phyloP scores from a whole-genome alignment of 1,140 invertebrate genomes.

The Phenacoccus solenopsis region DNA sequence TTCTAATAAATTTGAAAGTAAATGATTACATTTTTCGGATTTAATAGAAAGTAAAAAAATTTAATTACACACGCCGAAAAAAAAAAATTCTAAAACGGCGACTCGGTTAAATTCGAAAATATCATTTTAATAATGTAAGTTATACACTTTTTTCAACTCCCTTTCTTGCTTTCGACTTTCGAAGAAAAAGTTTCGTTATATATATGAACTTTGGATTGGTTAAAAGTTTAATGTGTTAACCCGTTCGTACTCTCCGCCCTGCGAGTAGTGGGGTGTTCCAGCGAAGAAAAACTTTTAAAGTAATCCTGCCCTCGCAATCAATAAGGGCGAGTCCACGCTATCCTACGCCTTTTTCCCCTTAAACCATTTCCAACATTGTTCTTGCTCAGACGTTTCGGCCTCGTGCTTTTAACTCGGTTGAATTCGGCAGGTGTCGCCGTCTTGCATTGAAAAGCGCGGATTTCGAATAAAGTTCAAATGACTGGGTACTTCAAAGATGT shows the following conservation, averaged over 20 bases:
- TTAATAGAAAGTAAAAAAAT: too few relatives aligned
- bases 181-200: neutral
- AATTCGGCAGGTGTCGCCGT: slow-evolving; percentile 22
- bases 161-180: neutral
- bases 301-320: slow-evolving; percentile 25
- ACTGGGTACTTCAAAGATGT: slow-evolving; percentile 6
- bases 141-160: neutral
- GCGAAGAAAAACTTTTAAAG: slow-evolving; percentile 23
- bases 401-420: slow-evolving; percentile 20
- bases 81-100: neutral
- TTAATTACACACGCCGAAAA: neutral
- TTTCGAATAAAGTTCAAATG: slow-evolving; percentile 15
- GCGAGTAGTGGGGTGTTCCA: slow-evolving; percentile 21
- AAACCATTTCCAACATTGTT: slow-evolving; percentile 23
- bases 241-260: slow-evolving; percentile 19
- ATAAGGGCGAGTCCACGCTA: slow-evolving; percentile 23
- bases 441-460: slow-evolving; percentile 17
- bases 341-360: slow-evolving; percentile 22
- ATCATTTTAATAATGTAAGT: slow-evolving; percentile 3
- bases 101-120: neutral
- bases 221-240: slow-evolving; percentile 16
- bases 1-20: too few relatives aligned
- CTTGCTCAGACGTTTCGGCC: slow-evolving; percentile 24
- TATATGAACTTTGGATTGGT: slow-evolving; percentile 20
- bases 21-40: too few relatives aligned